A percentile compares a stretch with the other conserved stretches of the same genome.
Conservation (phyloP, 1,140 invertebrate genomes). For the Drosophila orosa region DNA sequence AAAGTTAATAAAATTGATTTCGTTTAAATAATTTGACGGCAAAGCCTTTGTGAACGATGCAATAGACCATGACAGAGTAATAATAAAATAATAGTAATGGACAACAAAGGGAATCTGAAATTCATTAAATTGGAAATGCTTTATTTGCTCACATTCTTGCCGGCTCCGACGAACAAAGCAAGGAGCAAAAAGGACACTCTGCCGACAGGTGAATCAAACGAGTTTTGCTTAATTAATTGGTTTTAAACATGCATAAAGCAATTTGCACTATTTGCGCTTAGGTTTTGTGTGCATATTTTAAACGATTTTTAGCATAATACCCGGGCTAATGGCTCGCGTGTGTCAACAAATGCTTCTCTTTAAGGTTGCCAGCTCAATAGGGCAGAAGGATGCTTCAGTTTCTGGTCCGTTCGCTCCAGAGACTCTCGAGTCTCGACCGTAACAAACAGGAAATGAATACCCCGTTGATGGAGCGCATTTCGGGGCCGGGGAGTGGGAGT, state of each 20-base stretch:
- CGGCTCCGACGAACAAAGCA: neutral
- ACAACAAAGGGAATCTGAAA: conserved; percentile 48
- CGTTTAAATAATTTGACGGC: conserved; percentile 39
- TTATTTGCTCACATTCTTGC: conserved; percentile 25
- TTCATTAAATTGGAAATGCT: conserved; percentile 55
- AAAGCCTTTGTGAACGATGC: conserved; percentile 33
- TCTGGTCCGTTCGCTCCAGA: conserved; percentile 32
- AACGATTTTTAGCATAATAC: conserved; percentile 16
- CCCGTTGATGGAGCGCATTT: conserved; percentile 39
- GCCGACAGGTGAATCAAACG: conserved; percentile 29
- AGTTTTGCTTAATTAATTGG: conserved; percentile 64
- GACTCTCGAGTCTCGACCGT: conserved; percentile 36
- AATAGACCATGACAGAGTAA: conserved; percentile 27
- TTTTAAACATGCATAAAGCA: conserved; percentile 66
- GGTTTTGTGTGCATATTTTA: conserved; percentile 38
- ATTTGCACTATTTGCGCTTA: conserved; percentile 53
- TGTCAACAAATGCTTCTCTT: conserved; percentile 29
- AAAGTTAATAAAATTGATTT: conserved; percentile 72
- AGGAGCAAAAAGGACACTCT: conserved; percentile 35
- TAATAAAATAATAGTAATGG: conserved; percentile 22
- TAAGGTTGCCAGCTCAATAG: conserved; percentile 39
- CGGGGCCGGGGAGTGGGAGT: neutral
- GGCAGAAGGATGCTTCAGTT: conserved; percentile 25
- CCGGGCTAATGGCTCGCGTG: conserved; percentile 14
- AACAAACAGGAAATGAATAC: conserved; percentile 70